A percentile compares a stretch with the other conserved stretches of the same genome.
These are phyloP conservation scores for Esox masquinongy DNA, from an alignment of 2,797 vertebrate genomes.

Conservation along the genomic window DNA sequence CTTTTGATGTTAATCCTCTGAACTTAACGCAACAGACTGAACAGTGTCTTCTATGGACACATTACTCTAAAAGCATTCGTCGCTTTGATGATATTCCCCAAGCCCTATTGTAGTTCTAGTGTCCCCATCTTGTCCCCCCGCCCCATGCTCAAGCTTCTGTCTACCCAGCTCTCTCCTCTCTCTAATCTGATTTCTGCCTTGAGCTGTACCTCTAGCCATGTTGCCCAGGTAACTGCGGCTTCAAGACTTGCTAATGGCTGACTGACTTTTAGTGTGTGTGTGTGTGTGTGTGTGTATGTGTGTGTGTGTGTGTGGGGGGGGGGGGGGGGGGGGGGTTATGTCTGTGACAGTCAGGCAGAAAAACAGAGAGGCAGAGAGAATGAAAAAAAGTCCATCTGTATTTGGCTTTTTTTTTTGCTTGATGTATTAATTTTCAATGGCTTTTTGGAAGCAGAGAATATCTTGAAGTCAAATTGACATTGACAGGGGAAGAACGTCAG, in stretches of 20 bases:
- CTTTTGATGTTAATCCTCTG: constrained; percentile 7
- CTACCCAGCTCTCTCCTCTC: constrained; percentile 47
- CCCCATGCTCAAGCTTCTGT: constrained; percentile 12
- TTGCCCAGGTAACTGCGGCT: constrained; percentile 80
- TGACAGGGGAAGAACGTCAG: constrained; percentile 48
- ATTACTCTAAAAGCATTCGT: constrained; percentile 4
- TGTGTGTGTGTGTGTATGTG: constrained; percentile 22
- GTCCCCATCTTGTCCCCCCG: constrained; percentile 10
- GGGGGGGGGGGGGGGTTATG: constrained; percentile 24
- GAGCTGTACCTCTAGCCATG: constrained; percentile 72
- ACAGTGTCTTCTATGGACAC: neutral
- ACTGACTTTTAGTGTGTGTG: constrained; percentile 49
- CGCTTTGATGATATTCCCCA: constrained; percentile 25
- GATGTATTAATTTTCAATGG: constrained; percentile 37
- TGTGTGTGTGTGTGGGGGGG: constrained; percentile 15
- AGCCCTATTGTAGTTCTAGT: constrained; percentile 23
- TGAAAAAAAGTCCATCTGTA: neutral
- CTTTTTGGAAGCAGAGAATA: constrained; percentile 39
- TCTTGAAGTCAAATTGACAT: constrained; percentile 53
- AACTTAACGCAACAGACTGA: neutral
- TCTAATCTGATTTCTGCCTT: constrained; percentile 59
- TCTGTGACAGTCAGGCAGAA: constrained; percentile 27
- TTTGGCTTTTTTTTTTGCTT: constrained; percentile 28
- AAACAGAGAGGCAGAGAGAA: constrained; percentile 14
- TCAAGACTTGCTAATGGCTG: constrained; percentile 76